Percentiles rank a stretch among this genome's conserved stretches.
Conservation (phyloP, 2,797 vertebrate species). For the Harpagifer antarcticus region DNA sequence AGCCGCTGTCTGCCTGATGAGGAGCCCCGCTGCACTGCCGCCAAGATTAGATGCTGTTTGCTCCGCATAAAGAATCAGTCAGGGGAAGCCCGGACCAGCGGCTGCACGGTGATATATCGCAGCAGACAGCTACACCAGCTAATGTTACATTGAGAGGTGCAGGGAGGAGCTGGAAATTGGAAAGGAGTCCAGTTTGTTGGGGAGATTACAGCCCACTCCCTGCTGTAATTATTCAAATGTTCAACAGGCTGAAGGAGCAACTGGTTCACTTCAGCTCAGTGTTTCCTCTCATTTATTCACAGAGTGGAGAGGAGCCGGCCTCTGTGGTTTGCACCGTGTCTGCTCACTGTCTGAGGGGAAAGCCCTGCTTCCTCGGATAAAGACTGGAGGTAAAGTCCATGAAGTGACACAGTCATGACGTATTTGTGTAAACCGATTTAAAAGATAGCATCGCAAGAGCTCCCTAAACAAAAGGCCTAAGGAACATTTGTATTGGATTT, state of each 20-base stretch:
- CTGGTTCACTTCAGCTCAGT: not conserved
- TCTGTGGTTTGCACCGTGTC: not conserved
- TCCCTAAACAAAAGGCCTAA: too few relatives aligned
- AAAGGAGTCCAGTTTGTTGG: conserved; percentile 55
- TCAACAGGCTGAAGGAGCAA: conserved; percentile 29
- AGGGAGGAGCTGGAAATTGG: conserved; percentile 24
- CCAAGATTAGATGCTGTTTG: conserved; percentile 68
- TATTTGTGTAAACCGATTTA: too few relatives aligned
- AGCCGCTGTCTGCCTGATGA: conserved; percentile 68
- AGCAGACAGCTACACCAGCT: conserved; percentile 56
- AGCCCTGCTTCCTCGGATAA: not conserved
- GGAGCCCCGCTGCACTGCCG: conserved; percentile 57
- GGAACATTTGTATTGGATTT: too few relatives aligned
- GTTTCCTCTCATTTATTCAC: conserved; percentile 24
- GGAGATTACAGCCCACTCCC: conserved; percentile 40
- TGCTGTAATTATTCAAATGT: conserved; percentile 50
- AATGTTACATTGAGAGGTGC: conserved; percentile 42
- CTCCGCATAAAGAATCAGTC: conserved; percentile 65
- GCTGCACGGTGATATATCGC: conserved; percentile 57
- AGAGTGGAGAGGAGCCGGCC: not conserved
- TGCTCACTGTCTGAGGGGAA: not conserved
- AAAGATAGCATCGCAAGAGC: too few relatives aligned
- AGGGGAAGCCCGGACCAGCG: conserved; percentile 54
- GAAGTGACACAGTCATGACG: too few relatives aligned
- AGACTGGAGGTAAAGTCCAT: not conserved